Evolutionary conservation across 2,113 vertebrate genomes (phyloP).

Genomic region (Triplophysa siluroides): DNA sequence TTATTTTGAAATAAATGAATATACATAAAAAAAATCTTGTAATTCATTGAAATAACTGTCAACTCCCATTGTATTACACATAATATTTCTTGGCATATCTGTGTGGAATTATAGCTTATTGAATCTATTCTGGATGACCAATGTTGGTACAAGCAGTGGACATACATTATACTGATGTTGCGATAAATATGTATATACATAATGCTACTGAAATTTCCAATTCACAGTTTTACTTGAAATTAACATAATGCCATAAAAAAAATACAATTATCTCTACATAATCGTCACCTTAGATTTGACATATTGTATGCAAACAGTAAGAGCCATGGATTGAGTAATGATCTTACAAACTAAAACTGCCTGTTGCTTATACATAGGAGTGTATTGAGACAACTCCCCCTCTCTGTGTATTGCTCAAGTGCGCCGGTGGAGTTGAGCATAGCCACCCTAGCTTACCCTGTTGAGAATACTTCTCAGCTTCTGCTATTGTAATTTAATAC

Average conservation of each 20-base stretch:
- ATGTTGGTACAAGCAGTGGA: background rate
- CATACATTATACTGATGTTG: conserved; percentile 2
- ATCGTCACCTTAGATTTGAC: conserved; percentile 7
- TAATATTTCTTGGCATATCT: conserved; percentile 23
- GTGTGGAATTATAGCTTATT: background rate
- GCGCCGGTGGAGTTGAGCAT: conserved; percentile 60
- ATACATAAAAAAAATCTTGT: background rate
- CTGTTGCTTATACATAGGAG: conserved; percentile 14
- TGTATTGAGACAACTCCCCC: conserved; percentile 50
- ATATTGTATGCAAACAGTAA: conserved; percentile 36
- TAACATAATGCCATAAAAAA: conserved; percentile 21
- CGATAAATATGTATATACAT: conserved; percentile 28
- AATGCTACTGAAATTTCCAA: conserved; percentile 48
- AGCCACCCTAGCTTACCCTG: conserved; percentile 61
- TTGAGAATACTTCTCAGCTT: conserved; percentile 54
- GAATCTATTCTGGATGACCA: conserved; percentile 6
- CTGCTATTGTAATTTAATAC: conserved; percentile 55
- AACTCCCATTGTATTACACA: background rate
- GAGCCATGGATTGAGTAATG: conserved; percentile 35
- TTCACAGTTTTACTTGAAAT: conserved; percentile 53
- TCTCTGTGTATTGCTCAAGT: conserved; percentile 60
- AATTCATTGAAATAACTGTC: background rate
- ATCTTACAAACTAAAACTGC: conserved; percentile 35
- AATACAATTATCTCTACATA: conserved; percentile 15
- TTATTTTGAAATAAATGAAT: background rate